A percentile compares a stretch with the other conserved stretches of the same genome.
Conservation (phyloP, 2,888 invertebrate genomes). For the Sericinus montela region DNA sequence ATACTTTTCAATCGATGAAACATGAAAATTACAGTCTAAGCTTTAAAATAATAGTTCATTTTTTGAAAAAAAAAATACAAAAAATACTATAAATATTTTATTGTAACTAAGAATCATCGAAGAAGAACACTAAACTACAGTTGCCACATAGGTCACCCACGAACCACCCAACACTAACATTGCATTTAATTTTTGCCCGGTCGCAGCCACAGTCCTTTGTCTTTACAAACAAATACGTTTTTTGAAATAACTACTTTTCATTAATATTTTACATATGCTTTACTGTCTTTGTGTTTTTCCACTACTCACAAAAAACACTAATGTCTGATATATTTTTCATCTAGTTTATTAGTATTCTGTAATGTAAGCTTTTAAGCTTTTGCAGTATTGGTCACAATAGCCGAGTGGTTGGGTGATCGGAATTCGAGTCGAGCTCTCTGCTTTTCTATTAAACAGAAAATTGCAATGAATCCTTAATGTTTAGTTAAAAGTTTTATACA, state of each 20-base stretch:
- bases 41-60: too few relatives aligned
- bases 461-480: slow-evolving; percentile 36
- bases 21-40: too few relatives aligned
- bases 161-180: slow-evolving; percentile 51
- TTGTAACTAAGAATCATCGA: slow-evolving; percentile 62
- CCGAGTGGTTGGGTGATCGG: too few relatives aligned
- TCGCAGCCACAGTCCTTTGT: slow-evolving; percentile 49
- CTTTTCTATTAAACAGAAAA: slow-evolving; percentile 7
- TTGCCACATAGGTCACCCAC: slow-evolving; percentile 58
- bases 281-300: too few relatives aligned
- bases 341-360: too few relatives aligned
- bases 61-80: not conserved
- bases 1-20: too few relatives aligned
- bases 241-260: slow-evolving; percentile 58
- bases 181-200: slow-evolving; percentile 70
- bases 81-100: slow-evolving; percentile 63
- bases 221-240: slow-evolving; percentile 63
- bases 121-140: slow-evolving; percentile 45
- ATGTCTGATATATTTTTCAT: too few relatives aligned
- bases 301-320: too few relatives aligned
- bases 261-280: slow-evolving; percentile 42
- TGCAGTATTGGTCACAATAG: too few relatives aligned
- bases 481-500: not conserved
- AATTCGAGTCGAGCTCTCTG: slow-evolving; percentile 1
- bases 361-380: too few relatives aligned